A percentile compares a stretch with the other conserved stretches of the same genome.
These are phyloP conservation scores for Ranitomeya variabilis DNA, from an alignment of 2,113 vertebrate species.

Conservation along the genomic window DNA sequence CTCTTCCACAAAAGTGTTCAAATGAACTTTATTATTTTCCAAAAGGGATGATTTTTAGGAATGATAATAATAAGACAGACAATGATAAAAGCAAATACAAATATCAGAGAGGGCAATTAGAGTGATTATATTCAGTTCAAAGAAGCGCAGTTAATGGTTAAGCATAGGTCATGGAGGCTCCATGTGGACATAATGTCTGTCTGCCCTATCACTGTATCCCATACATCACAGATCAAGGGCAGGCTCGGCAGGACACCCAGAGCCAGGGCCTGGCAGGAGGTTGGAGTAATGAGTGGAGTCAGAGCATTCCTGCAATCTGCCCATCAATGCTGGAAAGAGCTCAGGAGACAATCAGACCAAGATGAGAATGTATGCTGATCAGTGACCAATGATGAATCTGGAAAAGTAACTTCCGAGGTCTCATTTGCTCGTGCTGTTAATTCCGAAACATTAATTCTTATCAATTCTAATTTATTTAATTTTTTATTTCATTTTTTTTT, in stretches of 20 bases:
- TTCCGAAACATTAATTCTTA: not conserved
- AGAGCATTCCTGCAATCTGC: slow-evolving; percentile 71
- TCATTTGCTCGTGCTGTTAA: not conserved
- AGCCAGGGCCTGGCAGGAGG: slow-evolving; percentile 77
- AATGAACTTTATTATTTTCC: not conserved
- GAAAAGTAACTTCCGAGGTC: not conserved
- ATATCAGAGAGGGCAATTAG: slow-evolving; percentile 65
- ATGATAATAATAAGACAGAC: slow-evolving; percentile 8
- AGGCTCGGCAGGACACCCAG: slow-evolving; percentile 69
- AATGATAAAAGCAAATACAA: slow-evolving; percentile 27
- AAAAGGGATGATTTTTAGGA: not conserved
- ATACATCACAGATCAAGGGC: slow-evolving; percentile 79
- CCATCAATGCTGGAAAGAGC: slow-evolving; percentile 66
- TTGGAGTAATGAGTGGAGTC: slow-evolving; percentile 82
- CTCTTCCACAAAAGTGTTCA: not conserved
- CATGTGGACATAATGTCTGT: slow-evolving; percentile 67
- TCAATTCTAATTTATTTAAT: no score
- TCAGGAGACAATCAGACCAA: slow-evolving; percentile 23
- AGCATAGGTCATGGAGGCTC: slow-evolving; percentile 59
- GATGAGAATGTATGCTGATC: not conserved
- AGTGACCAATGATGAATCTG: not conserved
- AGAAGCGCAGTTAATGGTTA: slow-evolving; percentile 60
- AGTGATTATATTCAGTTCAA: slow-evolving; percentile 64
- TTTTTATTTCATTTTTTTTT: not conserved
- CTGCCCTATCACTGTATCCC: slow-evolving; percentile 68